These are phyloP conservation scores for Columba livia DNA, from an alignment of 2,113 vertebrate genomes.

Conservation along the genomic window DNA sequence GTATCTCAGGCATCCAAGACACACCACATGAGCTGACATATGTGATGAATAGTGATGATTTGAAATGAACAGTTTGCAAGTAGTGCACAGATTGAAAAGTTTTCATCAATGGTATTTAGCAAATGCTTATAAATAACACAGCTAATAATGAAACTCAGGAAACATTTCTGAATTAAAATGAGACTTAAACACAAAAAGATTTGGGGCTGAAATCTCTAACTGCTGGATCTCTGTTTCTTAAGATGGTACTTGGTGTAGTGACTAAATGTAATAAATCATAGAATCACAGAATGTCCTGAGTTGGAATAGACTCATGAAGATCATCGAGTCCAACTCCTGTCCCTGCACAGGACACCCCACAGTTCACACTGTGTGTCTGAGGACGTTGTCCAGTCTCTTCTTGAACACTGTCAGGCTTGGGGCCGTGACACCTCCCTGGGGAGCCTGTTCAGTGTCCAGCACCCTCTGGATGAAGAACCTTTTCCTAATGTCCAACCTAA, in stretches of 20 bases:
- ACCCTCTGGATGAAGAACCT: too few relatives aligned
- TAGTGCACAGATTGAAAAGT: conserved; percentile 49
- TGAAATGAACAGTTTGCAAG: conserved; percentile 47
- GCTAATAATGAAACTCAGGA: background rate
- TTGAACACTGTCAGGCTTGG: too few relatives aligned
- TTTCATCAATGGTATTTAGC: background rate
- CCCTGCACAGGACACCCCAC: too few relatives aligned
- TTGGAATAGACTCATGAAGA: too few relatives aligned
- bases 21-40: conserved; percentile 17
- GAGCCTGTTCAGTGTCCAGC: too few relatives aligned
- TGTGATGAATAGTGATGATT: conserved; percentile 46
- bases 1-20: background rate
- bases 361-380: too few relatives aligned
- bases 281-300: too few relatives aligned
- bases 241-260: background rate
- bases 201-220: background rate
- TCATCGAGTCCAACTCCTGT: too few relatives aligned
- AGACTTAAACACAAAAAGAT: background rate
- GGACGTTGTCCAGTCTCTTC: too few relatives aligned
- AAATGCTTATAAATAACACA: conserved; percentile 30
- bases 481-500: too few relatives aligned
- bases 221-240: background rate
- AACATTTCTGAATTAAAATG: conserved; percentile 17
- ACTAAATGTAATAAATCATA: background rate
- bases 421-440: too few relatives aligned